These are phyloP conservation scores for Centropyge bicolor DNA, from an alignment of 2,797 vertebrate species.

Conservation along the genomic window DNA sequence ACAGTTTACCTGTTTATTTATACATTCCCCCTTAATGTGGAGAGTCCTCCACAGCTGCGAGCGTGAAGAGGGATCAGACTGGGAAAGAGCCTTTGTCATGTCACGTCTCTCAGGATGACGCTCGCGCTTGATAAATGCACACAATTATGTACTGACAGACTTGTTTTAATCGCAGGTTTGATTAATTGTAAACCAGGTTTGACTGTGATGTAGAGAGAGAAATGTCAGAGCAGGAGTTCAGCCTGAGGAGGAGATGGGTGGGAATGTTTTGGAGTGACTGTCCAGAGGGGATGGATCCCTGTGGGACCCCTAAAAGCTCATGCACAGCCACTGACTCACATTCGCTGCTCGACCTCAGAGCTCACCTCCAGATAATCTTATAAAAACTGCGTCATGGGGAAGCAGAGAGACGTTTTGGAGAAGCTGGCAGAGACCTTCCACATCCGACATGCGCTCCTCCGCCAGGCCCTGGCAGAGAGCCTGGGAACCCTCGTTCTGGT, in stretches of 20 bases:
- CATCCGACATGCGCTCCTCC: slow-evolving; percentile 85
- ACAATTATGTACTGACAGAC: slow-evolving; percentile 12
- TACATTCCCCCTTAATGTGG: slow-evolving; percentile 39
- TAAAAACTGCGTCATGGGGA: slow-evolving; percentile 81
- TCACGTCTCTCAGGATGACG: slow-evolving; percentile 28
- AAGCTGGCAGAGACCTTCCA: slow-evolving; percentile 83
- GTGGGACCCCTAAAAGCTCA: slow-evolving; percentile 56
- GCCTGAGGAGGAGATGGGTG: slow-evolving; percentile 6
- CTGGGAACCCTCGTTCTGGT: slow-evolving; percentile 90
- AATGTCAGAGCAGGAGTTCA: background rate
- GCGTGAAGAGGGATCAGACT: slow-evolving; percentile 36
- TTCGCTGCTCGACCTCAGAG: slow-evolving; percentile 21
- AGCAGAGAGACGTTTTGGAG: slow-evolving; percentile 85
- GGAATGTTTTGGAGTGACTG: slow-evolving; percentile 28
- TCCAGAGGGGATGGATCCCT: slow-evolving; percentile 36
- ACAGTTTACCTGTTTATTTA: slow-evolving; percentile 54
- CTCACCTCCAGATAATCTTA: slow-evolving; percentile 23
- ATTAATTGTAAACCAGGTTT: slow-evolving; percentile 1
- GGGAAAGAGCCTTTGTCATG: slow-evolving; percentile 20
- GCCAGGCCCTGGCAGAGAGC: slow-evolving; percentile 89
- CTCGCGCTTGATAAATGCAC: slow-evolving; percentile 37
- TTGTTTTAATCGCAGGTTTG: slow-evolving; percentile 36
- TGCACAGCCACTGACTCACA: slow-evolving; percentile 19
- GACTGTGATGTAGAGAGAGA: slow-evolving; percentile 7
- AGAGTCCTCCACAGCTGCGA: slow-evolving; percentile 32